Conservation (phyloP, 2,888 invertebrate species). For the Lithophane semibrunnea region DNA sequence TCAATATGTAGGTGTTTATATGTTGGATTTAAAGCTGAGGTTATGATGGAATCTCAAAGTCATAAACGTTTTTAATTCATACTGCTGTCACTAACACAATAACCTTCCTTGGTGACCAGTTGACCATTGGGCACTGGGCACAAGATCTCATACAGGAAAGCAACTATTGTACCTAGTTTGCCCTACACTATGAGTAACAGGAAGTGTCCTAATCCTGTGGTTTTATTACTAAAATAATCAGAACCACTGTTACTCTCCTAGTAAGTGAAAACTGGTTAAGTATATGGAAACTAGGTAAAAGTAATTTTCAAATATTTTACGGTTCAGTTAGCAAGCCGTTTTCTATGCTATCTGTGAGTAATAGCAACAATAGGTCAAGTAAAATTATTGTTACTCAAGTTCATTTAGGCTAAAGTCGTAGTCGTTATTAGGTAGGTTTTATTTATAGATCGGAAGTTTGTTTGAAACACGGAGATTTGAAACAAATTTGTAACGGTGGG, state of each 20-base stretch:
- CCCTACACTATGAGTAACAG: neutral
- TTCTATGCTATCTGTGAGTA: neutral
- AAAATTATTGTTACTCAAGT: neutral
- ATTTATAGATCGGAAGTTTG: slow-evolving; percentile 27
- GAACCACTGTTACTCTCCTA: neutral
- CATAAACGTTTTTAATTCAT: neutral
- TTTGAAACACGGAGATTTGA: slow-evolving; percentile 32
- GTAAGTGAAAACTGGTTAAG: neutral
- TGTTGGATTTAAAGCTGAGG: neutral
- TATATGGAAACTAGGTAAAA: neutral
- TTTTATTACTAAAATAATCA: neutral
- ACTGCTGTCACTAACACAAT: neutral
- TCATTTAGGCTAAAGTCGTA: neutral
- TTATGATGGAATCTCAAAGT: neutral
- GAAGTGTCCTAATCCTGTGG: neutral
- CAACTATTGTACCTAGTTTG: too few species aligned
- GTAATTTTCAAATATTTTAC: slow-evolving; percentile 15
- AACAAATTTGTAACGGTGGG: slow-evolving; percentile 49
- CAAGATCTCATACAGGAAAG: too few species aligned
- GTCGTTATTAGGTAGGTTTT: neutral
- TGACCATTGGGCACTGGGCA: neutral
- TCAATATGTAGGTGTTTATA: neutral
- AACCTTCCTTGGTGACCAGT: neutral
- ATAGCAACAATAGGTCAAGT: neutral
- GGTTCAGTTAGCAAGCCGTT: slow-evolving; percentile 18